Evolutionary conservation across 2,113 vertebrate species (phyloP), one percentile per base, ranked within the genome.

Genomic region (Rhombomys opimus): DNA sequence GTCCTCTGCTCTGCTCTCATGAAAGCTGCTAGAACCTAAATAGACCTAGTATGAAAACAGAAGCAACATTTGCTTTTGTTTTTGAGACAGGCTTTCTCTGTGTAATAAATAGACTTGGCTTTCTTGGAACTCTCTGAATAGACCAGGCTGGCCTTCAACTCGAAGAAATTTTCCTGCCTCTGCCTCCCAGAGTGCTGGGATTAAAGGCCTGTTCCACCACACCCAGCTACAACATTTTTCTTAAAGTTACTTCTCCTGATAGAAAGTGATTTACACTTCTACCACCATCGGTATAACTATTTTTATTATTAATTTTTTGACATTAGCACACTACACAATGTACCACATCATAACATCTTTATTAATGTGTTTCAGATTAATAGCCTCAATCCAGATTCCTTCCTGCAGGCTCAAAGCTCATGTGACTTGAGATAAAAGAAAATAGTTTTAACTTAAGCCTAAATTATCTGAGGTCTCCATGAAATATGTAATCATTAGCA

Each of bases 401-500:
- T 76, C 87, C 70, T 96, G 52, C 17, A 38, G 54, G 57, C 68
- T 96, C 87, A 85, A 94, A 97, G 87, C 86, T 93, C 89, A 84
- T 92, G 75, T n/a, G 15, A 59, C 5, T 90, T 57, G 41, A 84
- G 68, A 89, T 77, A 89, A 94, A 77, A 30, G 73, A 92, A 20
- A 81, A 67, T 35, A 65, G 57, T 72, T 97, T 93, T 72, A 22
- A 72, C 89, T 81, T 95, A 76, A 85, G 25, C 61, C 27, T 13
- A 78, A 89, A 93, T 41, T 54, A 91, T 94, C 70, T 89, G 54
- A 57, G 50, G 93, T 70, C 78, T 87, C 68, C 41, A 11, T 4
- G 32, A 86, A 84, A 61, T 75, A 72, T 67, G 89, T 27, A 87
- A 94, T 72, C 25, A 96, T 52, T 54, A 61, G 76, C 75, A 87